Percentiles rank a stretch among this genome's conserved stretches.
Conservation (phyloP, 2,888 invertebrate species). For the Luperina nickerlii region DNA sequence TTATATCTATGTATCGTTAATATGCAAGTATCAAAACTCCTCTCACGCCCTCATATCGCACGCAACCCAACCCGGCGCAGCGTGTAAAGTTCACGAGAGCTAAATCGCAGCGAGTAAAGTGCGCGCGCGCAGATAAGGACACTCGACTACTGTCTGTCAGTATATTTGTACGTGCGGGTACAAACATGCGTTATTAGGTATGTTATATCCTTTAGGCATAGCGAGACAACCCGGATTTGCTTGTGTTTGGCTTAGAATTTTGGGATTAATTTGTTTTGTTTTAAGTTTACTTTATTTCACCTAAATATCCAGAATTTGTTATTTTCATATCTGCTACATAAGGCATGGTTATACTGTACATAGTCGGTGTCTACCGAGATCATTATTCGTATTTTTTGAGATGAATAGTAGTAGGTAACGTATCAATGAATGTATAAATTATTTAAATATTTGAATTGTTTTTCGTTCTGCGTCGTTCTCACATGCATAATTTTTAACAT, state of each 20-base stretch:
- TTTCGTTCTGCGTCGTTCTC: too few species aligned
- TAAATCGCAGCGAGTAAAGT: slow-evolving; percentile 62
- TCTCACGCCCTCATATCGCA: slow-evolving; percentile 4
- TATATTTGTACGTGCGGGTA: slow-evolving; percentile 49
- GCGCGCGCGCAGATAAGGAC: slow-evolving; percentile 67
- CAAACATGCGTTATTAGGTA: slow-evolving; percentile 57
- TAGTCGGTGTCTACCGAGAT: background rate
- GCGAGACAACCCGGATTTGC: background rate
- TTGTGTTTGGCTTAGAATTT: background rate
- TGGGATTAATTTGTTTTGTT: background rate
- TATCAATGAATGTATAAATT: too few species aligned
- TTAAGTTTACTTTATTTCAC: background rate
- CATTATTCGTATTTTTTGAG: background rate
- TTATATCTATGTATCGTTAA: background rate
- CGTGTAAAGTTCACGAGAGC: slow-evolving; percentile 64
- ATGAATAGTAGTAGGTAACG: background rate
- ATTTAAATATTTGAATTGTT: too few species aligned
- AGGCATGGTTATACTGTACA: background rate
- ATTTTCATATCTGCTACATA: background rate
- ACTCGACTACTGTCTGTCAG: slow-evolving; percentile 65
- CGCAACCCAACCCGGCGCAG: slow-evolving; percentile 48
- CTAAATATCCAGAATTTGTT: background rate
- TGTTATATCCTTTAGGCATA: slow-evolving; percentile 35
- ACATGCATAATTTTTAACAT: too few species aligned
- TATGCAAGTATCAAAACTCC: slow-evolving; percentile 51